Base-by-base conservation (phyloP, 2,888 invertebrate species). In the Herminia tarsipennalis region DNA sequence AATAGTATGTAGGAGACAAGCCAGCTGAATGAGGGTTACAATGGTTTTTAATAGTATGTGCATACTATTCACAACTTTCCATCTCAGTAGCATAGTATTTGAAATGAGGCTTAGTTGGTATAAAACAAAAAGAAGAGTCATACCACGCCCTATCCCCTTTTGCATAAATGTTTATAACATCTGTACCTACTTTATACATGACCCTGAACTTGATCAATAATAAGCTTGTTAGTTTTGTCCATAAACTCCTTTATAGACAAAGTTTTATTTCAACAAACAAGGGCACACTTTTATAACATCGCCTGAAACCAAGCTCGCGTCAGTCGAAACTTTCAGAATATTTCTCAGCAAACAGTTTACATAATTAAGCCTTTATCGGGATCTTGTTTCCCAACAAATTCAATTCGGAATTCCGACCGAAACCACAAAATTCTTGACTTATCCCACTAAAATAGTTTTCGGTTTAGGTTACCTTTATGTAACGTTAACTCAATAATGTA, bases 331-430 rank as follows among this genome's bases (percentile, higher is more conserved):
- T 35, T 20, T 20, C 16, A 14, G 28, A 39, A 35, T 36, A 25
- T 39, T 50, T 28, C 16, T 16, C 24, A 34, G 13, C 22, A 29
- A 42, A 29, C 21, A 24, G 33, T 24, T 45, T 14, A 37, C 28
- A 33, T 51, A 35, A 52, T 48, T 41, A 56, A 52, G 36, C 44
- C 20, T 17, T 37, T 42, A 47, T 46, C 36, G 29, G 18, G 42
- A 51, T 51, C 18, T 41, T 42, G 36, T 58, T 53, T 40, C 28
- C 9, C 13, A 63, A 56, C 39, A 42, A 59, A 51, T 58, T 55
- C 21, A 43, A 64, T 53, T 58, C 25, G 5, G 33, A 51, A 56
- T 53, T 36, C 49, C 37, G 24, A 29, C n/a, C 22, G 17, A 29
- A 30, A 47, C 52, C 56, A 33, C 50, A 47, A 38, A 33, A 53